These are phyloP conservation scores for Entomyzon cyanotis DNA, from an alignment of 2,113 vertebrate genomes.

Conservation along the genomic window DNA sequence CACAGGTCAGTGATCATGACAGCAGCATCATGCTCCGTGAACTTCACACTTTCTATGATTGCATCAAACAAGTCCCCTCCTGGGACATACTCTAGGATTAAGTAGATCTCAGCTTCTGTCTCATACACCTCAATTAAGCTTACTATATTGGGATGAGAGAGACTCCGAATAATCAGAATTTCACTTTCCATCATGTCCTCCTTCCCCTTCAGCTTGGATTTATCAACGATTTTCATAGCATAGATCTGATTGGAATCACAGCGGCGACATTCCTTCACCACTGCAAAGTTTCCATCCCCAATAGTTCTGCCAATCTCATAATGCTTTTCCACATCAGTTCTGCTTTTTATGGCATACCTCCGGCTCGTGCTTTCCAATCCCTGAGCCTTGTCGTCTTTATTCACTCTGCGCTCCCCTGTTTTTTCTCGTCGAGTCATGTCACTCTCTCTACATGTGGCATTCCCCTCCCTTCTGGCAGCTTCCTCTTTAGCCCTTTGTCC, in stretches of 20 bases:
- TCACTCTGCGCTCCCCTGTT: conserved; percentile 39
- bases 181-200: conserved; percentile 97
- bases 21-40: conserved; percentile 84
- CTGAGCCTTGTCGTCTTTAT: conserved; percentile 58
- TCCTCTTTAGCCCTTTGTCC: conserved; percentile 45
- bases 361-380: neutral
- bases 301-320: conserved; percentile 88
- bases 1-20: conserved; percentile 89
- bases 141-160: conserved; percentile 91
- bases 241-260: conserved; percentile 74
- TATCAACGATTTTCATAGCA: conserved; percentile 93
- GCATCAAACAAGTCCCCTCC: conserved; percentile 96
- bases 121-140: conserved; percentile 88
- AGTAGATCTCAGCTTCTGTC: conserved; percentile 84
- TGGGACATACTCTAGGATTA: conserved; percentile 91
- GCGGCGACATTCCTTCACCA: conserved; percentile 86
- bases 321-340: conserved; percentile 77
- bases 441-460: neutral
- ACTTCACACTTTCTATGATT: conserved; percentile 88
- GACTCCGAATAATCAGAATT: conserved; percentile 86
- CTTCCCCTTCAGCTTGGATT: conserved; percentile 88
- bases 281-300: conserved; percentile 94
- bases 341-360: conserved; percentile 49
- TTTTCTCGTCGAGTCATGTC: neutral
- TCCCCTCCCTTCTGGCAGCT: conserved; percentile 10